A percentile compares a stretch with the other conserved stretches of the same genome.
Conservation (phyloP, 2,797 vertebrate species). For the Onychomys leucogaster region DNA sequence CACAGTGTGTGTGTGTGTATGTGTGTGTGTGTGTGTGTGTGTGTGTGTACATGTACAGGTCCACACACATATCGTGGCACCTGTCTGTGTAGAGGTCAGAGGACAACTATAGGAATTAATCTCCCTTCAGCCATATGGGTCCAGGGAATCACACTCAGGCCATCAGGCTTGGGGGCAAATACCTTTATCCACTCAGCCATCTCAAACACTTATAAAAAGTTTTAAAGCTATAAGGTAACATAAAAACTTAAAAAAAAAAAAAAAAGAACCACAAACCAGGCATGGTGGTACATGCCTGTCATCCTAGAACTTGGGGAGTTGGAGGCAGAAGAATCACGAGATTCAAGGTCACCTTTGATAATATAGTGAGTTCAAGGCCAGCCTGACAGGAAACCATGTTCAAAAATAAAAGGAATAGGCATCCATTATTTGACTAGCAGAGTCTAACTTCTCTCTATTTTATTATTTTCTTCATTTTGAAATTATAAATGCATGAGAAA, state of each 20-base stretch:
- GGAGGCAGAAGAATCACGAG: background rate
- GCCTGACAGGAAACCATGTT: background rate
- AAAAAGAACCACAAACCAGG: constrained; percentile 41
- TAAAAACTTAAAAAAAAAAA: constrained; percentile 21
- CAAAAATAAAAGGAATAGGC: constrained; percentile 33
- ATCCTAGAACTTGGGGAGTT: background rate
- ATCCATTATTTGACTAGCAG: no score
- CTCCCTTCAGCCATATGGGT: background rate
- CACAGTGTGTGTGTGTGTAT: background rate
- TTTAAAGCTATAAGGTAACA: constrained; percentile 4
- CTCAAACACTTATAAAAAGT: constrained; percentile 52
- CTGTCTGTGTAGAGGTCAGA: background rate
- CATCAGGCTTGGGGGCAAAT: background rate
- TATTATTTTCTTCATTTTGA: background rate
- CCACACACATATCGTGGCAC: background rate
- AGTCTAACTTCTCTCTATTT: background rate
- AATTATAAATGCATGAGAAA: background rate
- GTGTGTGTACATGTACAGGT: no score
- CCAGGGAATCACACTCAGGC: background rate
- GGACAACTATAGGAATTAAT: background rate
- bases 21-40: background rate
- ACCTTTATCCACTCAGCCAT: background rate
- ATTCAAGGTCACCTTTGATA: background rate
- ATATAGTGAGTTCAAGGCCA: background rate
- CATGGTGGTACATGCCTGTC: background rate